These are phyloP conservation scores for Malacosoma neustria DNA, from an alignment of 2,888 invertebrate species.

Conservation along the genomic window DNA sequence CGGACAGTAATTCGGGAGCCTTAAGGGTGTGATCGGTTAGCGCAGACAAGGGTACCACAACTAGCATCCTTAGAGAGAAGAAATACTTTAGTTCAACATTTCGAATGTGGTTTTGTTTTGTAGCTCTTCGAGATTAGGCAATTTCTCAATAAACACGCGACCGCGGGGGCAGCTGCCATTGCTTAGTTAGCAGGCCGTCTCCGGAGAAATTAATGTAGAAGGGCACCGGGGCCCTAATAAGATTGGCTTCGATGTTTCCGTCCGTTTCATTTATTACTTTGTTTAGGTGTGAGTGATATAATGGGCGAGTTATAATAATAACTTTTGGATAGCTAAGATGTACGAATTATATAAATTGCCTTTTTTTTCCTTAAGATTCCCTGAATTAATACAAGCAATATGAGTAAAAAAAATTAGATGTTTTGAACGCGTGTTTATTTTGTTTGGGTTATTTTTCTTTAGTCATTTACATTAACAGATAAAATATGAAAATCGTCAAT, in stretches of 20 bases:
- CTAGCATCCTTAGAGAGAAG: slow-evolving; percentile 67
- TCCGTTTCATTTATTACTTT: slow-evolving; percentile 45
- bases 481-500: too few relatives aligned
- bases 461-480: too few relatives aligned
- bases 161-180: slow-evolving; percentile 57
- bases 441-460: too few relatives aligned
- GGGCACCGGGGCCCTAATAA: slow-evolving; percentile 36
- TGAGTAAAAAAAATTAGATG: too few relatives aligned
- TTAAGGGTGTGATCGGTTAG: slow-evolving; percentile 72
- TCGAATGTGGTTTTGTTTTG: slow-evolving; percentile 72
- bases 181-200: slow-evolving; percentile 63
- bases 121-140: slow-evolving; percentile 71
- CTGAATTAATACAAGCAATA: too few relatives aligned
- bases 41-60: slow-evolving; percentile 68
- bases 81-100: slow-evolving; percentile 72
- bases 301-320: not conserved
- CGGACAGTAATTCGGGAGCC: slow-evolving; percentile 71
- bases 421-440: too few relatives aligned
- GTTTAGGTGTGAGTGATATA: slow-evolving; percentile 27
- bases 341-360: too few relatives aligned
- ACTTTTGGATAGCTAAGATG: not conserved
- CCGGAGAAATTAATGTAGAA: slow-evolving; percentile 69
- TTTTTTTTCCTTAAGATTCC: too few relatives aligned
- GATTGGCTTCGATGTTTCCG: slow-evolving; percentile 55
- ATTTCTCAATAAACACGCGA: slow-evolving; percentile 70